Conservation (phyloP, 2,888 invertebrate species). For the Lepidocyrtoides sp. region DNA sequence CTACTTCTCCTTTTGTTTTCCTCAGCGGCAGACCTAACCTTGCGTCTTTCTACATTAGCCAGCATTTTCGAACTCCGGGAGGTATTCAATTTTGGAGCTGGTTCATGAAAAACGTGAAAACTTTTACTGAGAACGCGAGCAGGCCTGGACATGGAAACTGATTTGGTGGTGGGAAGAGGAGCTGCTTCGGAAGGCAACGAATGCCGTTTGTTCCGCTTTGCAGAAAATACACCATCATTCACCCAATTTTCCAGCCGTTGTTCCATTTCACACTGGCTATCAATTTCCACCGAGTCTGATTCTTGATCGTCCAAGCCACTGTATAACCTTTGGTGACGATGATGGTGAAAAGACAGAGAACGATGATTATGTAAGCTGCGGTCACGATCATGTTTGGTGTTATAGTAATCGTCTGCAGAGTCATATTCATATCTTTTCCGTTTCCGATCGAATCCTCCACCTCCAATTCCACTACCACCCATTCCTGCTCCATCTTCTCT, state of each 20-base stretch:
- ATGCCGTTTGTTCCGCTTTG: slow-evolving; percentile 46
- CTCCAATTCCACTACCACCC: not conserved
- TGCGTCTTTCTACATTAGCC: slow-evolving; percentile 32
- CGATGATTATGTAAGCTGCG: too few species aligned
- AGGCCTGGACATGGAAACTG: slow-evolving; percentile 58
- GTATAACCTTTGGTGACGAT: not conserved
- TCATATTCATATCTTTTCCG: slow-evolving; percentile 59
- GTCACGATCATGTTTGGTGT: too few species aligned
- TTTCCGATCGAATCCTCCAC: slow-evolving; percentile 31
- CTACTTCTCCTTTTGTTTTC: slow-evolving; percentile 36
- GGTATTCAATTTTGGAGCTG: slow-evolving; percentile 49
- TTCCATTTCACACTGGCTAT: slow-evolving; percentile 51
- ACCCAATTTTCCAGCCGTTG: slow-evolving; percentile 65
- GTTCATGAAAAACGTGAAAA: slow-evolving; percentile 63
- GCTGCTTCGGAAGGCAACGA: not conserved
- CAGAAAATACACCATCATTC: slow-evolving; percentile 29
- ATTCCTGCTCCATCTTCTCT: slow-evolving; percentile 4
- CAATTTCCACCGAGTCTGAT: not conserved
- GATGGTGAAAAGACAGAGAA: too few species aligned
- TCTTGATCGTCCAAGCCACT: not conserved
- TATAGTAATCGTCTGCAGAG: slow-evolving; percentile 19
- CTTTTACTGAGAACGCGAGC: not conserved
- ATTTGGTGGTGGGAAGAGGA: not conserved
- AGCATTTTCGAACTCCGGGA: slow-evolving; percentile 54
- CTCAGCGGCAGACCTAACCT: not conserved